Percentiles rank a stretch among this genome's conserved stretches.
phyloP scores from a whole-genome alignment of 2,797 vertebrate species.

The Poeciliopsis paucimaculata region DNA sequence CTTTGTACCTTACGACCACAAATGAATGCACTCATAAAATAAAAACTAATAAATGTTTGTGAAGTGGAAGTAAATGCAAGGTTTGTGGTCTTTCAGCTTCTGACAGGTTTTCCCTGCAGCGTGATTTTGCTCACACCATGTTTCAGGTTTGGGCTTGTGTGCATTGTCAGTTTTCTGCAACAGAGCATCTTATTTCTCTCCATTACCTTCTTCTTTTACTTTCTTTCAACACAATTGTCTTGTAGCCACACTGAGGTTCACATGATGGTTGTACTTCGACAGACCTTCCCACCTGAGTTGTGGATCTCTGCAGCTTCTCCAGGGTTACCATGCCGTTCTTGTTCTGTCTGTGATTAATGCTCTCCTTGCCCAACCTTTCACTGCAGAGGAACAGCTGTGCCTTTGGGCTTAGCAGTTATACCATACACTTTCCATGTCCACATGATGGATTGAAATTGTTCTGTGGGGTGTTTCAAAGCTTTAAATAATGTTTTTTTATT shows the following conservation, averaged over 20 bases:
- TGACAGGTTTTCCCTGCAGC: background rate
- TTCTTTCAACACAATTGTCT: background rate
- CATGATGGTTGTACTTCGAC: background rate
- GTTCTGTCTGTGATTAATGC: background rate
- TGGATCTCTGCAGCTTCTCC: background rate
- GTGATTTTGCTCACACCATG: background rate
- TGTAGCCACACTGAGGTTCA: background rate
- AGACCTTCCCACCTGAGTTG: background rate
- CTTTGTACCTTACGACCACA: background rate
- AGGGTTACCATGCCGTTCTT: background rate
- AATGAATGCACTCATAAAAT: background rate
- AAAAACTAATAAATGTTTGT: background rate
- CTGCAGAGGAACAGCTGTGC: background rate
- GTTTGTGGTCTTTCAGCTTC: background rate
- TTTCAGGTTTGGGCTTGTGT: background rate
- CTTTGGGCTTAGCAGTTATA: background rate
- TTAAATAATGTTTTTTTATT: background rate
- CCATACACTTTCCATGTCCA: background rate
- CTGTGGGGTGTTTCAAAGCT: background rate
- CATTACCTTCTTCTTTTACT: background rate
- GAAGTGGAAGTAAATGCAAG: background rate
- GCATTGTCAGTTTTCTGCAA: background rate
- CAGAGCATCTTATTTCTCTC: too few species aligned
- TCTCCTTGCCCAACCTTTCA: background rate
- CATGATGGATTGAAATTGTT: background rate